Conservation (phyloP, 2,888 invertebrate species). For the Schrankia costaestrigalis region DNA sequence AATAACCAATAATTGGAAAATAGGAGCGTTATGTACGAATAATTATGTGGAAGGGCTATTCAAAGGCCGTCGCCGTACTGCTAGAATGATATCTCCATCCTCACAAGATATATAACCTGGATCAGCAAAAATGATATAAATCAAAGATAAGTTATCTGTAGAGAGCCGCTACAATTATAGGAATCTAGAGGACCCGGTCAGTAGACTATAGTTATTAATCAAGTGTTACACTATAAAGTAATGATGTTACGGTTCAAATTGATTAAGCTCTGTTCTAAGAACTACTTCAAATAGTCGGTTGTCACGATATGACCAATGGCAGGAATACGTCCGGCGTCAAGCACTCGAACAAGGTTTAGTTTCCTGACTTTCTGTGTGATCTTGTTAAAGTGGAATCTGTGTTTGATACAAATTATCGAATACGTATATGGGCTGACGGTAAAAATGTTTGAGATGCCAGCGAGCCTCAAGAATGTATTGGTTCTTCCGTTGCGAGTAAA, state of each 20-base stretch:
- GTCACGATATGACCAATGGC: slow-evolving; percentile 33
- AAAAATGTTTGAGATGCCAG: slow-evolving; percentile 5
- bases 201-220: slow-evolving; percentile 60
- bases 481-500: slow-evolving; percentile 2
- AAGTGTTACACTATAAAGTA: slow-evolving; percentile 44
- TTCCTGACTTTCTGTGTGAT: slow-evolving; percentile 39
- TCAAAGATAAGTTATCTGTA: slow-evolving; percentile 41
- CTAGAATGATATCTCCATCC: too few relatives aligned
- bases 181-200: slow-evolving; percentile 66
- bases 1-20: too few relatives aligned
- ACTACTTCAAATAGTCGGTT: slow-evolving; percentile 29
- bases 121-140: slow-evolving; percentile 41
- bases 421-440: slow-evolving; percentile 8
- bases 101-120: too few relatives aligned
- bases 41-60: too few relatives aligned
- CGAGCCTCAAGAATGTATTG: slow-evolving; percentile 6
- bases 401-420: slow-evolving; percentile 10
- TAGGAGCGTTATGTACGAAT: too few relatives aligned
- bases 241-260: slow-evolving; percentile 27
- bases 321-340: slow-evolving; percentile 27
- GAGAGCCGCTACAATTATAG: slow-evolving; percentile 61
- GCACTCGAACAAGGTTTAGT: slow-evolving; percentile 40
- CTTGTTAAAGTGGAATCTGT: slow-evolving; percentile 18
- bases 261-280: slow-evolving; percentile 14
- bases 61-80: too few relatives aligned